Evolutionary conservation across 2,888 invertebrate species (phyloP).

Genomic region (Harpagoxenus sublaevis): DNA sequence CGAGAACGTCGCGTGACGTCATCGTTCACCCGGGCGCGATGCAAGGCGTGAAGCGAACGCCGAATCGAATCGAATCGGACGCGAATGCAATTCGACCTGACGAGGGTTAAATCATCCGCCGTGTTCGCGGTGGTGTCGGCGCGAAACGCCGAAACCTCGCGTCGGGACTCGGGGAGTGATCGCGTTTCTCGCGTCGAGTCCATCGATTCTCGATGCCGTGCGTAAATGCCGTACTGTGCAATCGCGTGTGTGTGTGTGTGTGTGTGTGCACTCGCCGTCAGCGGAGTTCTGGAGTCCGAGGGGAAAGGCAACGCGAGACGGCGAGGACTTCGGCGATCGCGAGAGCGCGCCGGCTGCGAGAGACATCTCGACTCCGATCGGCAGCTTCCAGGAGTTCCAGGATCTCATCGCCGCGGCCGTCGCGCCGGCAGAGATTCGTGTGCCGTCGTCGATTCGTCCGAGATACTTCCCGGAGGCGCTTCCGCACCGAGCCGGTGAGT

Average conservation of each 20-base stretch:
- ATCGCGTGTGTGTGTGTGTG: too few species aligned
- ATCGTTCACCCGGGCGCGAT: not conserved
- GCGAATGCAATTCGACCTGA: not conserved
- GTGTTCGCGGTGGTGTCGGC: not conserved
- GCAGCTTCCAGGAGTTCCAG: not conserved
- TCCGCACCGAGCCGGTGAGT: constrained; percentile 12
- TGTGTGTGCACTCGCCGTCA: too few species aligned
- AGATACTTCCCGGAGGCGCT: not conserved
- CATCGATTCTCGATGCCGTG: not conserved
- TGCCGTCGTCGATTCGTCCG: not conserved
- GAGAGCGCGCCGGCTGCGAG: not conserved
- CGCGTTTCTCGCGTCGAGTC: not conserved
- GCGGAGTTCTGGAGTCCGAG: not conserved
- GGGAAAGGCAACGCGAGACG: too few species aligned
- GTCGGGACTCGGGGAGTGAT: not conserved
- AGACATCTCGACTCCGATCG: not conserved
- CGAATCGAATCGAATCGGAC: not conserved
- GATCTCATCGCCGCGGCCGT: too few species aligned
- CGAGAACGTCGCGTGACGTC: not conserved
- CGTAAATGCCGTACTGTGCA: too few species aligned
- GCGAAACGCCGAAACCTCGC: not conserved
- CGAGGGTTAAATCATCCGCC: not conserved
- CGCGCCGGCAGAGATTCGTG: too few species aligned
- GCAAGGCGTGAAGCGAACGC: not conserved
- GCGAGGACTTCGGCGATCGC: too few species aligned